These are phyloP conservation scores for Ariolimax columbianus DNA, from an alignment of 2,888 invertebrate genomes.

Conservation along the genomic window DNA sequence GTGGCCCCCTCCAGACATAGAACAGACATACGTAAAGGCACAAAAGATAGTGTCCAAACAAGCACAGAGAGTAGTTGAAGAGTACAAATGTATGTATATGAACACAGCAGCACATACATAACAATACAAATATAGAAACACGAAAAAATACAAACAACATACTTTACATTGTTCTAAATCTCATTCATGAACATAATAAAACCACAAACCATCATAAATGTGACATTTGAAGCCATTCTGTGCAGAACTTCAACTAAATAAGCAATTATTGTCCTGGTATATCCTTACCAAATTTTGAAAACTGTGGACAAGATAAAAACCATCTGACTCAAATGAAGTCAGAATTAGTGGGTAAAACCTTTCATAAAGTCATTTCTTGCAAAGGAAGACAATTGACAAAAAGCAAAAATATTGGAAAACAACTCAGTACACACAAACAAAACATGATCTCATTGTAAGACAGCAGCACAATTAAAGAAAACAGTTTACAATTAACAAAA, in stretches of 20 bases:
- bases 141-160: background rate
- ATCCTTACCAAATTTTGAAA: background rate
- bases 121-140: background rate
- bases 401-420: no score
- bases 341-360: slow-evolving; percentile 7
- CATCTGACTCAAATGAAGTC: background rate
- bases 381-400: no score
- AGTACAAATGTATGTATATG: background rate
- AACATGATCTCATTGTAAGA: no score
- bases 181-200: background rate
- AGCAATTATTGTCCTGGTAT: background rate
- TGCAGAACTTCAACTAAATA: background rate
- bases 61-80: background rate
- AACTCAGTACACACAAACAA: no score
- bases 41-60: background rate
- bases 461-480: no score
- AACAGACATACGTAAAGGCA: slow-evolving; percentile 26
- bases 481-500: no score
- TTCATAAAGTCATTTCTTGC: background rate
- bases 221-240: background rate
- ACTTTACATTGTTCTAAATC: background rate
- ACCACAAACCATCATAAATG: background rate
- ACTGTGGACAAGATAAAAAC: slow-evolving; percentile 27
- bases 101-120: background rate
- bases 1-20: slow-evolving; percentile 51